Evolutionary conservation across 1,140 invertebrate species (phyloP).

Genomic region (Drosophila obscura): DNA sequence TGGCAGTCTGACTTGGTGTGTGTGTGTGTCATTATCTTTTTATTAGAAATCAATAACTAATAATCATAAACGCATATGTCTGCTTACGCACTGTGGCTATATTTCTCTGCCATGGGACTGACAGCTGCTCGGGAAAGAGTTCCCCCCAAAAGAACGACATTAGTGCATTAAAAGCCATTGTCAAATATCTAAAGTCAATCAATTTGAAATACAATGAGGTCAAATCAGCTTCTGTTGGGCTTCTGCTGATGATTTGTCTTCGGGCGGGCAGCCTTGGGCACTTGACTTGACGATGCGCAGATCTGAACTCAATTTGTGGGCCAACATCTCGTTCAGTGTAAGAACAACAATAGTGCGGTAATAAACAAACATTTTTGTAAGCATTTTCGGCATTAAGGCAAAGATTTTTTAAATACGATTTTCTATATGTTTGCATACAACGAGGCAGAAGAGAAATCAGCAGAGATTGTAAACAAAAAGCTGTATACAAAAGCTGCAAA

Average conservation of each 20-base stretch:
- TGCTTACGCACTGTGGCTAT: constrained; percentile 17
- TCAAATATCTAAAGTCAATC: constrained; percentile 38
- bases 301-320: constrained; percentile 45
- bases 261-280: constrained; percentile 17
- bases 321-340: constrained; percentile 24
- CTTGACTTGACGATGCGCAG: constrained; percentile 44
- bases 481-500: constrained; percentile 66
- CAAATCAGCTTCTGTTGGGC: constrained; percentile 20
- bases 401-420: constrained; percentile 66
- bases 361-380: constrained; percentile 62
- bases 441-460: constrained; percentile 4
- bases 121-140: constrained; percentile 54
- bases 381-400: constrained; percentile 44
- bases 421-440: constrained; percentile 33
- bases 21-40: constrained; percentile 51
- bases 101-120: constrained; percentile 56
- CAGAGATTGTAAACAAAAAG: constrained; percentile 60
- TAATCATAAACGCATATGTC: constrained; percentile 49
- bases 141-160: constrained; percentile 2
- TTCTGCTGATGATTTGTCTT: constrained; percentile 33
- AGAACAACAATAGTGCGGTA: constrained; percentile 26
- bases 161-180: constrained; percentile 38
- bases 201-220: constrained; percentile 12
- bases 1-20: constrained; percentile 1
- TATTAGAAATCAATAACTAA: constrained; percentile 59